Base-by-base conservation (phyloP, 2,888 invertebrate species). In the Eupithecia subfuscata region DNA sequence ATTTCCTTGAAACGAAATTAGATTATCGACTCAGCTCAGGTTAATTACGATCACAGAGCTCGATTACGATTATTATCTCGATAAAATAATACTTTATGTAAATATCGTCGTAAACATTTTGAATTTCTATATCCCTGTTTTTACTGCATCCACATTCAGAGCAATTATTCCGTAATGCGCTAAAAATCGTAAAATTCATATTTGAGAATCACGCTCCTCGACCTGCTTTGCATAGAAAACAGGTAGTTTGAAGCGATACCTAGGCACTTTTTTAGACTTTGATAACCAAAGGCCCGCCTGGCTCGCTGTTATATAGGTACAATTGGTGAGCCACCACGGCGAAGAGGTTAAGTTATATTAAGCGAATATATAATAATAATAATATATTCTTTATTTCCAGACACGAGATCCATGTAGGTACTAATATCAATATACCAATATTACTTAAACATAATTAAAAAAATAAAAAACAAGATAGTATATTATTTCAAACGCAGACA, bases 171-270 rank as follows among this genome's bases (percentile, higher is more conserved):
- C 75, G 82, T 82, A 84, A 82, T 82, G 84, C 83, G 79, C 79
- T 82, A 80, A 75, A 79, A 40, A 83, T 81, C 85, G 76, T 89
- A 88, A 90, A 89, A 84, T 85, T 85, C 80, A 82, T 83, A 83
- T 88, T 86, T 84, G 80, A 86, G 85, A 83, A 77, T 82, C 82
- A 81, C 80, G 81, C 82, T 80, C 22, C 22, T 34, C 8, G 8
- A 43, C 25, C 43, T 0, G 6, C n/a, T 37, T 74, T 71, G 16
- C 11, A 22, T 22, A 69, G 45, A 60, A 76, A 69, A n/a, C 74
- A 48, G 70, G 60, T 37, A 52, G 16, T n/a, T 37, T n/a, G 9
- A 37, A 14, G 1, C 30, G 63, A 30, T n/a, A 3, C 25, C 25
- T 14, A 25, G 11, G 9, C 18, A 22, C 11, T 22, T 56, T 52